Percentiles rank a stretch among this genome's conserved stretches.
Evolutionary conservation across 1,140 invertebrate species (phyloP).

Genomic region (Anastrepha ludens): DNA sequence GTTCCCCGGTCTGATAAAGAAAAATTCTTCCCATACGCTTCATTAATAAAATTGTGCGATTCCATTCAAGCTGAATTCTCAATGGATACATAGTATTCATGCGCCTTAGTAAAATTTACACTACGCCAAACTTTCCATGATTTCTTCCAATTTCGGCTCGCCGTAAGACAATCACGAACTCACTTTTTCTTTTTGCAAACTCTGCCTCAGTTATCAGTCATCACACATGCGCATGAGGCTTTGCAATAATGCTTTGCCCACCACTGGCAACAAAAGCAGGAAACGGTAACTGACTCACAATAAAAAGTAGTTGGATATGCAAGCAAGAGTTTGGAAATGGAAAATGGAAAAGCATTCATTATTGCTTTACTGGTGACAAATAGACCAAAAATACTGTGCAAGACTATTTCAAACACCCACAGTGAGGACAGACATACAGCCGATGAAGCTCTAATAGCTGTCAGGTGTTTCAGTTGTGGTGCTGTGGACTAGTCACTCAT

Average conservation of each 20-base stretch:
- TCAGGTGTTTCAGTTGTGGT: not conserved
- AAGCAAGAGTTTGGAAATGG: not conserved
- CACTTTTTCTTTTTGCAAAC: not conserved
- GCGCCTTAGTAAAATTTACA: no score
- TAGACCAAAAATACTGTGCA: not conserved
- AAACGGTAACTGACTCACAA: not conserved
- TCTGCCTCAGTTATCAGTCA: not conserved
- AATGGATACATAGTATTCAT: no score
- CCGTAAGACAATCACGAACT: no score
- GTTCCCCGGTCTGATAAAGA: no score
- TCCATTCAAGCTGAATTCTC: no score
- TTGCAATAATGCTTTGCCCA: no score
- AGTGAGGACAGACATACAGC: not conserved
- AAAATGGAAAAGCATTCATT: slow-evolving; percentile 1
- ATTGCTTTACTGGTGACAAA: not conserved
- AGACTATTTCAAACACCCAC: not conserved
- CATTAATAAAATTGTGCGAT: no score
- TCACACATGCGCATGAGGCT: not conserved
- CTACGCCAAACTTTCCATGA: no score
- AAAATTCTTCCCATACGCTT: no score
- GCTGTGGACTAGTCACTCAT: no score
- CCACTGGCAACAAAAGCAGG: no score
- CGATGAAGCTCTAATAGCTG: not conserved
- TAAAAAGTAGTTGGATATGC: not conserved
- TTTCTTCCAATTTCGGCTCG: no score